Evolutionary conservation across 1,140 invertebrate genomes (phyloP).

Genomic region (Eupristina koningsbergeri): DNA sequence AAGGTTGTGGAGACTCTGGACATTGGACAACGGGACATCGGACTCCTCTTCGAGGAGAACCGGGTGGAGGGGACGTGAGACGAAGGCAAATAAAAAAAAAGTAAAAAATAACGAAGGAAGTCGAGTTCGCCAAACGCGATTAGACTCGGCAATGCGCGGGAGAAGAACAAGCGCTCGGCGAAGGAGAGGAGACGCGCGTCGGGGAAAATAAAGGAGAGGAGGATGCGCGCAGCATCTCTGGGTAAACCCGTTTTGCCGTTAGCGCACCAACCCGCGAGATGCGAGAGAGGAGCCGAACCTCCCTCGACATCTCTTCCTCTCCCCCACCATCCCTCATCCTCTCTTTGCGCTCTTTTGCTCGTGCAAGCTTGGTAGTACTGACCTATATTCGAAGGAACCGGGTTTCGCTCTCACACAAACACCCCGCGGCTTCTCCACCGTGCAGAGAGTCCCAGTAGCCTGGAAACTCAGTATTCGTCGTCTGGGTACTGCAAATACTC

Average conservation of each 20-base stretch:
- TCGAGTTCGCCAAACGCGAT: no score
- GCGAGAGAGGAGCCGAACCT: constrained; percentile 12
- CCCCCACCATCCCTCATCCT: neutral
- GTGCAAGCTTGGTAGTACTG: constrained; percentile 67
- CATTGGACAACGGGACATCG: no score
- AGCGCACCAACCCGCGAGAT: constrained; percentile 42
- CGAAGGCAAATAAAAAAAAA: no score
- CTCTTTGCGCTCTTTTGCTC: constrained; percentile 19
- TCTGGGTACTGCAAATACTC: neutral
- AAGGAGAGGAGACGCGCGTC: neutral
- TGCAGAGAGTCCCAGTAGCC: constrained; percentile 1
- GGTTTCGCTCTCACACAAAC: constrained; percentile 56
- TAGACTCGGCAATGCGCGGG: neutral
- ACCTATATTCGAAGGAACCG: constrained; percentile 72
- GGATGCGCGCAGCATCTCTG: constrained; percentile 52
- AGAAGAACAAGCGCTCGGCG: neutral
- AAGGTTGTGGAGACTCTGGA: no score
- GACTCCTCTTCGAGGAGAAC: no score
- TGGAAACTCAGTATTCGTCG: neutral
- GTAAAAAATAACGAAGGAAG: no score
- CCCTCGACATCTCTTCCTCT: constrained; percentile 18
- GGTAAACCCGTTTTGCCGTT: constrained; percentile 71
- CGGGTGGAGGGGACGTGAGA: no score
- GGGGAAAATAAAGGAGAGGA: constrained; percentile 53
- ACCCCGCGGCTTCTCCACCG: no score